Evolutionary conservation across 2,797 vertebrate genomes (phyloP).

Genomic region (Pantherophis alleghaniensis): DNA sequence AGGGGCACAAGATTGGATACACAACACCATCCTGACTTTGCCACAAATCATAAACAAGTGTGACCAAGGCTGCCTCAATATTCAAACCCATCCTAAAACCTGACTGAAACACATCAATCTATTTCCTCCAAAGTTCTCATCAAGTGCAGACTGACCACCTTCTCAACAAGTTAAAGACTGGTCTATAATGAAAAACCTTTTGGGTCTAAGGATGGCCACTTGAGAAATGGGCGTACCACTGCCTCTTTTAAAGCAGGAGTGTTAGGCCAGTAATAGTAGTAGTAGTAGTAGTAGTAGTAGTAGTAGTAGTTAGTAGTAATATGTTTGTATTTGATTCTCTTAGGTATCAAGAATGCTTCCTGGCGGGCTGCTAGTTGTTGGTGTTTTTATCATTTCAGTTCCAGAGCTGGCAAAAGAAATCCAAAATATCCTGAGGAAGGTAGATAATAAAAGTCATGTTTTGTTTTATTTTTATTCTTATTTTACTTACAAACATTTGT

Average conservation of each 20-base stretch:
- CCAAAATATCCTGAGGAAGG: conserved; percentile 81
- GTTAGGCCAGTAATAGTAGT: background rate
- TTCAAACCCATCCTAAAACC: background rate
- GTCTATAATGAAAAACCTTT: background rate
- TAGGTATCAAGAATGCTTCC: conserved; percentile 95
- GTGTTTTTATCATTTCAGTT: conserved; percentile 85
- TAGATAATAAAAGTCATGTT: conserved; percentile 52
- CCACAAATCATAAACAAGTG: background rate
- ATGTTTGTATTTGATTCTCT: conserved; percentile 24
- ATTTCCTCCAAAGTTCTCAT: background rate
- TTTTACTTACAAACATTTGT: background rate
- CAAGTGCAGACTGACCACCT: background rate
- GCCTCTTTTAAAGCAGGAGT: background rate
- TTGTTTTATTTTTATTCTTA: background rate
- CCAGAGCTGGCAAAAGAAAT: conserved; percentile 82
- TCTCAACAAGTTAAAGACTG: background rate
- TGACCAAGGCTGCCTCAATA: background rate
- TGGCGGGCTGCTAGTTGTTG: conserved; percentile 86
- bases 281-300: background rate
- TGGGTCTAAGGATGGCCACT: background rate
- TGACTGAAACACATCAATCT: background rate
- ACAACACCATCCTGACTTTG: background rate
- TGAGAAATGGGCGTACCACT: background rate
- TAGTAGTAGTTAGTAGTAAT: background rate
- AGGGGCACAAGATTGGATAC: background rate